Conservation (phyloP, 2,888 invertebrate genomes). For the Acanthopleura granulata region DNA sequence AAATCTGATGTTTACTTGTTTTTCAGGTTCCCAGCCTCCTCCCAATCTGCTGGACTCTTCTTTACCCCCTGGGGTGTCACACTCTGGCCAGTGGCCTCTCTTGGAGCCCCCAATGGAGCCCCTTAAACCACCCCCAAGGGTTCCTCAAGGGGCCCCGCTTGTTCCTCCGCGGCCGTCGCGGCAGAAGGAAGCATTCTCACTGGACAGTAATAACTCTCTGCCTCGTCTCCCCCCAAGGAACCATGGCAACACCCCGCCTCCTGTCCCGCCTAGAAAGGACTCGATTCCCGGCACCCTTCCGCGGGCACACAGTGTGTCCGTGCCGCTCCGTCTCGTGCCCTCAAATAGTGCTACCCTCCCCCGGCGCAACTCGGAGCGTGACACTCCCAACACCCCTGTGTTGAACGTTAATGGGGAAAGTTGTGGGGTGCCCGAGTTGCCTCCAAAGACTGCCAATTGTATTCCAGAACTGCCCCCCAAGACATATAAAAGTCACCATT, state of each 20-base stretch:
- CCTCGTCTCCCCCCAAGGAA: conserved; percentile 80
- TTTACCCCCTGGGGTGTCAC: no score
- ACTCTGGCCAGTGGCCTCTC: conserved; percentile 21
- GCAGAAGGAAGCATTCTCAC: conserved; percentile 74
- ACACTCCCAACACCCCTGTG: conserved; percentile 28
- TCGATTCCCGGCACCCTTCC: conserved; percentile 41
- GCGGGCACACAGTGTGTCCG: conserved; percentile 47
- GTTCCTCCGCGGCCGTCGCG: conserved; percentile 59
- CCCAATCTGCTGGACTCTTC: neutral
- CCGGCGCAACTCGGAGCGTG: conserved; percentile 46
- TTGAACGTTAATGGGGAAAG: conserved; percentile 52
- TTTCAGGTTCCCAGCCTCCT: neutral
- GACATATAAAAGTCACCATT: conserved; percentile 57
- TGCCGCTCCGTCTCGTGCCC: conserved; percentile 37
- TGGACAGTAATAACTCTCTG: conserved; percentile 75
- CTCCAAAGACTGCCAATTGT: conserved; percentile 30
- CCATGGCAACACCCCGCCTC: conserved; percentile 73
- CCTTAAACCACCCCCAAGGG: conserved; percentile 26
- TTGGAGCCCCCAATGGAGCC: conserved; percentile 21
- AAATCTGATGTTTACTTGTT: neutral
- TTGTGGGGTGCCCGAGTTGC: conserved; percentile 14
- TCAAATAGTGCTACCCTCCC: conserved; percentile 48
- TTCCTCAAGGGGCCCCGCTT: conserved; percentile 32
- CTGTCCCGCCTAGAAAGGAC: conserved; percentile 76
- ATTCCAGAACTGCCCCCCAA: conserved; percentile 66